These are phyloP conservation scores for Sisor rabdophorus DNA, from an alignment of 2,113 vertebrate genomes.

Conservation along the genomic window DNA sequence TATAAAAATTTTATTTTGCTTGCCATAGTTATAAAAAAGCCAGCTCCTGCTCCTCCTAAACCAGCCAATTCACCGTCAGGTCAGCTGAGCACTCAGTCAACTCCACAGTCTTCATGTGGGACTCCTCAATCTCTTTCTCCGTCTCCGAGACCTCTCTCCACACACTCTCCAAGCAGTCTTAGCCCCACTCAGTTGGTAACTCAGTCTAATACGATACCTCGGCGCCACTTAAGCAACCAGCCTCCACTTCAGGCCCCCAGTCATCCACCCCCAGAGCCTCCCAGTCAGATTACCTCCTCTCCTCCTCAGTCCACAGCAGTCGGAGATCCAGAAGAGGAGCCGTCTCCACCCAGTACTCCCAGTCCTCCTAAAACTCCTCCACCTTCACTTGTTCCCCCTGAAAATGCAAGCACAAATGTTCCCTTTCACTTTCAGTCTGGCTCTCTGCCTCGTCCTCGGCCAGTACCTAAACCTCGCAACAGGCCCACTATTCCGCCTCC, in stretches of 20 bases:
- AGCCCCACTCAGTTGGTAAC: constrained; percentile 57
- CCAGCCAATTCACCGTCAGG: constrained; percentile 81
- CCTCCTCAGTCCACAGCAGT: constrained; percentile 53
- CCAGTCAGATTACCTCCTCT: constrained; percentile 68
- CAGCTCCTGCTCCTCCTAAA: constrained; percentile 90
- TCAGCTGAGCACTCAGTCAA: constrained; percentile 71
- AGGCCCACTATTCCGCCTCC: constrained; percentile 88
- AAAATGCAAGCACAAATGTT: constrained; percentile 54
- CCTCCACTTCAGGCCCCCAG: constrained; percentile 84
- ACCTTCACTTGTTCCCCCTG: constrained; percentile 55
- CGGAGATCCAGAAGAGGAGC: constrained; percentile 68
- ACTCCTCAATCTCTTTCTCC: constrained; percentile 71
- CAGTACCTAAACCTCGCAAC: constrained; percentile 88
- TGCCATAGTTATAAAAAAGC: constrained; percentile 84
- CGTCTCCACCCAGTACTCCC: constrained; percentile 80
- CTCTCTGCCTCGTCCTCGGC: constrained; percentile 79
- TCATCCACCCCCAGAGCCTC: constrained; percentile 91
- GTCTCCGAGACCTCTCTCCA: constrained; percentile 70
- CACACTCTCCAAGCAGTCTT: constrained; percentile 65
- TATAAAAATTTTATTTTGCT: neutral
- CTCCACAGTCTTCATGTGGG: constrained; percentile 55
- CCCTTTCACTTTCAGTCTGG: constrained; percentile 67
- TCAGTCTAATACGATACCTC: constrained; percentile 70
- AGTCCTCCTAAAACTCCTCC: constrained; percentile 87
- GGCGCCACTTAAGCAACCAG: constrained; percentile 82